Evolutionary conservation across 37 sponge, comb jelly and placozoan genomes (phyloP).

Genomic region (Petrosia ficiformis): DNA sequence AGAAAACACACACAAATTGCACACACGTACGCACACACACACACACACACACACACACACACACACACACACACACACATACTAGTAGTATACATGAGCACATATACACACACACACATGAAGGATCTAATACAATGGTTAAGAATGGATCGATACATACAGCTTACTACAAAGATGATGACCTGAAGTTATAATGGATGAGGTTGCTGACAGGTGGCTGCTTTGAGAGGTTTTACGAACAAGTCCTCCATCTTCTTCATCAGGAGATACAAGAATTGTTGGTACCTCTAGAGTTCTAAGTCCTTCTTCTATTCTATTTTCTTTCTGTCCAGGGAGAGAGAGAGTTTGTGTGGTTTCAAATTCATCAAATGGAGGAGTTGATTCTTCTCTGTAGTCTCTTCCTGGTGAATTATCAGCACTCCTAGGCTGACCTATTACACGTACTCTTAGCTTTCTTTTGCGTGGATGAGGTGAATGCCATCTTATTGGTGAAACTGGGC

Average conservation of each 20-base stretch:
- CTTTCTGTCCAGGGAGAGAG: constrained; percentile 33
- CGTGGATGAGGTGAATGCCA: neutral
- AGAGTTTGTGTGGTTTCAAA: constrained; percentile 32
- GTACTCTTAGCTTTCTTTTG: constrained; percentile 25
- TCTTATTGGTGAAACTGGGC: constrained; percentile 4
- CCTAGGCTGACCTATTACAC: neutral
- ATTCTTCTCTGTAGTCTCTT: neutral
- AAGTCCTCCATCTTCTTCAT: constrained; percentile 2
- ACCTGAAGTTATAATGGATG: constrained; percentile 4
- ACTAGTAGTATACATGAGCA: too few species aligned
- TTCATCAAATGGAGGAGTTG: neutral
- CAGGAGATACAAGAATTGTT: constrained; percentile 43
- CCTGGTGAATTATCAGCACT: constrained; percentile 6
- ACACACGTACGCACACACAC: too few species aligned
- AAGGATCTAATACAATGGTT: neutral
- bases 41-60: too few species aligned
- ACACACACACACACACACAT: too few species aligned
- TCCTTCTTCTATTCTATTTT: too few species aligned
- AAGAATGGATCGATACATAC: neutral
- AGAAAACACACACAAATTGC: too few species aligned
- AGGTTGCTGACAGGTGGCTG: constrained; percentile 14
- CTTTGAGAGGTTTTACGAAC: constrained; percentile 51
- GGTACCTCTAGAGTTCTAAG: constrained; percentile 12
- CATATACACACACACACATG: too few species aligned
- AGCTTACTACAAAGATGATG: neutral